phyloP scores from a whole-genome alignment of 1,140 invertebrate genomes.

The Hypsibius dujardini region DNA sequence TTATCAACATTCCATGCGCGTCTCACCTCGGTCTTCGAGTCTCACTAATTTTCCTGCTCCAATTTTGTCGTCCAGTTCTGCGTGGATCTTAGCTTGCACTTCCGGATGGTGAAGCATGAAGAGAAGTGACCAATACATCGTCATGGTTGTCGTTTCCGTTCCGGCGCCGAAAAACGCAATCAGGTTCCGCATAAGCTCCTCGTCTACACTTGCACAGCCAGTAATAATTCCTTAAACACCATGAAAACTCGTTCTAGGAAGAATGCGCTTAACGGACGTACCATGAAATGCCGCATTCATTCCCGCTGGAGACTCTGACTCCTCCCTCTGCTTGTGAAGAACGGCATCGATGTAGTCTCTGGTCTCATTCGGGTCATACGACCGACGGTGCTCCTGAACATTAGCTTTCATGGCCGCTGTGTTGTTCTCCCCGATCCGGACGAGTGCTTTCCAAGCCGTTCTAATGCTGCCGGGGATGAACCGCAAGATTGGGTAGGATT shows the following conservation, averaged over 20 bases:
- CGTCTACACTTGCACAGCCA: neutral
- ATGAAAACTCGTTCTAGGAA: neutral
- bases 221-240: too few species aligned
- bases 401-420: neutral
- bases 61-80: conserved; percentile 29
- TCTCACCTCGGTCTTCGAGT: conserved; percentile 16
- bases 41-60: conserved; percentile 22
- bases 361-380: neutral
- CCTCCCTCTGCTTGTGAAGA: conserved; percentile 47
- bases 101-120: conserved; percentile 26
- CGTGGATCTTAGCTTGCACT: conserved; percentile 28
- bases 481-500: neutral
- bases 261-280: neutral
- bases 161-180: conserved; percentile 28
- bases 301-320: conserved; percentile 21
- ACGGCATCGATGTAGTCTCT: conserved; percentile 66
- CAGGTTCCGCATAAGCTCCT: conserved; percentile 18
- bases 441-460: neutral
- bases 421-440: neutral
- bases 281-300: conserved; percentile 1
- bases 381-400: neutral
- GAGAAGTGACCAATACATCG: conserved; percentile 25
- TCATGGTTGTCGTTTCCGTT: conserved; percentile 27
- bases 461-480: neutral
- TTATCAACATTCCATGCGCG: too few species aligned